Conservation (phyloP, 1,140 invertebrate species). For the Bradynema listronoti region DNA sequence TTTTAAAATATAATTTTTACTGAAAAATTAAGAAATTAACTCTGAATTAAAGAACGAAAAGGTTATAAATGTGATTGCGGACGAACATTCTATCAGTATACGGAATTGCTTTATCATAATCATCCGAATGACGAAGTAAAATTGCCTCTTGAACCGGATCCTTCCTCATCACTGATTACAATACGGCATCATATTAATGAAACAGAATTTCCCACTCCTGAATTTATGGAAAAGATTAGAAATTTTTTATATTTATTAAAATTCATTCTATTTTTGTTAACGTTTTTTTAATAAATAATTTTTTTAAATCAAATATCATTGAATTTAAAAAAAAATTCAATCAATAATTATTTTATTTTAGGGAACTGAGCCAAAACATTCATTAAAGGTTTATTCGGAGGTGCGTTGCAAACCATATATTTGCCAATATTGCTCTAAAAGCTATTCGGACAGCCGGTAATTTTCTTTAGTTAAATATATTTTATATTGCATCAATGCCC, state of each 20-base stretch:
- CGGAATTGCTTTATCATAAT: constrained; percentile 55
- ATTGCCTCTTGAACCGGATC: neutral
- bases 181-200: no score
- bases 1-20: constrained; percentile 2
- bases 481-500: neutral
- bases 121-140: constrained; percentile 47
- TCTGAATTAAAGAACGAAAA: constrained; percentile 54
- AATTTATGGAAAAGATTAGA: constrained; percentile 45
- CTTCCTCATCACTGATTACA: constrained; percentile 19
- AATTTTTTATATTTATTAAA: no score
- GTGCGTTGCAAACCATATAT: constrained; percentile 56
- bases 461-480: neutral
- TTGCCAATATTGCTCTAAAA: constrained; percentile 57
- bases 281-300: neutral
- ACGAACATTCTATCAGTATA: constrained; percentile 54
- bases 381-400: constrained; percentile 47
- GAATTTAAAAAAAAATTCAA: no score
- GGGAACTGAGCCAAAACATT: no score
- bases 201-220: constrained; percentile 46
- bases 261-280: no score
- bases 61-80: constrained; percentile 58
- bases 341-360: neutral
- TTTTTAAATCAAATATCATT: no score
- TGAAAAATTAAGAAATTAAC: constrained; percentile 16
- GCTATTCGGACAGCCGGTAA: constrained; percentile 53